Conservation (phyloP, 2,797 vertebrate genomes). For the Echiichthys vipera region DNA sequence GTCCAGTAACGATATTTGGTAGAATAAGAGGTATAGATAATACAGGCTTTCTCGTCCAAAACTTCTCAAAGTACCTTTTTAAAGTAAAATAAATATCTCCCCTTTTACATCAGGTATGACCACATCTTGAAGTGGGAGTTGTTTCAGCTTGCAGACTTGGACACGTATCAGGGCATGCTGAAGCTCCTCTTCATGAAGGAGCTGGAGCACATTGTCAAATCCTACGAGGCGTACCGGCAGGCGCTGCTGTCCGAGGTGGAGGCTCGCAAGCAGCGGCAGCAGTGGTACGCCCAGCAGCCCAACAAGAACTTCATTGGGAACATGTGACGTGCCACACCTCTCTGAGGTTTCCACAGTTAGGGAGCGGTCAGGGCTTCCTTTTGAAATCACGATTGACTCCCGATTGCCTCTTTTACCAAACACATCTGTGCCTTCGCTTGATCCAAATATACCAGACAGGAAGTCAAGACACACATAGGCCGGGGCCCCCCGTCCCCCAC, state of each 20-base stretch:
- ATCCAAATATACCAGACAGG: constrained; percentile 80
- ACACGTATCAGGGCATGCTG: constrained; percentile 99
- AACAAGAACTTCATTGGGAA: constrained; percentile 88
- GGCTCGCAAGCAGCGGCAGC: constrained; percentile 93
- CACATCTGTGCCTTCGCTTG: constrained; percentile 80
- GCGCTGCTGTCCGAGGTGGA: constrained; percentile 94
- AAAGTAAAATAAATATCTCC: neutral
- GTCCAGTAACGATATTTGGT: neutral
- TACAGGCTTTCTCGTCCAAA: neutral
- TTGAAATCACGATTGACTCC: constrained; percentile 64
- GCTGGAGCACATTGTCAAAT: constrained; percentile 97
- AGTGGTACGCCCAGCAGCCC: constrained; percentile 95
- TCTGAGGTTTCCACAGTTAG: constrained; percentile 66
- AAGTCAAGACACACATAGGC: constrained; percentile 35
- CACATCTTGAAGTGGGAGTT: constrained; percentile 99
- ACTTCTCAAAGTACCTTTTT: neutral
- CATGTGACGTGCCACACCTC: constrained; percentile 77
- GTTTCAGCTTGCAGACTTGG: constrained; percentile 98
- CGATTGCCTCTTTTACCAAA: constrained; percentile 79
- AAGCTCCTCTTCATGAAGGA: constrained; percentile 99
- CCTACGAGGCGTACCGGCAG: constrained; percentile 97
- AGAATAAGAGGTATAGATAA: neutral
- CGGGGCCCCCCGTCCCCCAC: neutral
- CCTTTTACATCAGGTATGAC: constrained; percentile 88
- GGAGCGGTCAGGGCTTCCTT: constrained; percentile 58